Evolutionary conservation across 1,140 invertebrate species (phyloP).

Genomic region (Lepidostoma basale): DNA sequence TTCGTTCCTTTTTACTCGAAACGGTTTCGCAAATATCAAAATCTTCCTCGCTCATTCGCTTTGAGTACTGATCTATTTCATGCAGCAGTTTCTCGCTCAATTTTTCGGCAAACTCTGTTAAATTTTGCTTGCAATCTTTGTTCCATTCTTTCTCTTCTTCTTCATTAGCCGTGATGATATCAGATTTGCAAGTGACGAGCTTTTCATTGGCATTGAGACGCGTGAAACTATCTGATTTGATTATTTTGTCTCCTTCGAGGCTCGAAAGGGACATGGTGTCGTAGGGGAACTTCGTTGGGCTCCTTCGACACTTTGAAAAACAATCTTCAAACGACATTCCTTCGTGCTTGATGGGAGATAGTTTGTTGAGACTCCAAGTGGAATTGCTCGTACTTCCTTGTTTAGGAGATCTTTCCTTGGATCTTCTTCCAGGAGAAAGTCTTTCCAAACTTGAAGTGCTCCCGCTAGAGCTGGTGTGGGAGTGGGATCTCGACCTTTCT

Average conservation of each 20-base stretch:
- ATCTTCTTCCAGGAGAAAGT: conserved; percentile 58
- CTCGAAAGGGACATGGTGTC: conserved; percentile 60
- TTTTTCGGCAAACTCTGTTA: conserved; percentile 80
- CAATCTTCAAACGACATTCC: conserved; percentile 59
- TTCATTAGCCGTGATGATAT: conserved; percentile 58
- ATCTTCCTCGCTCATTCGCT: conserved; percentile 60
- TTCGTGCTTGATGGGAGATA: conserved; percentile 59
- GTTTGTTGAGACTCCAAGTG: conserved; percentile 59
- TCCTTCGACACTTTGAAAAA: conserved; percentile 55
- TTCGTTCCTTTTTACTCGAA: conserved; percentile 12
- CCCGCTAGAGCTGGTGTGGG: conserved; percentile 60
- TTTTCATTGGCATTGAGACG: conserved; percentile 58
- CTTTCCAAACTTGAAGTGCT: conserved; percentile 60
- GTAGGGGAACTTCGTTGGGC: conserved; percentile 57
- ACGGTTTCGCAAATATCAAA: conserved; percentile 57
- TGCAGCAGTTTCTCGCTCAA: conserved; percentile 73
- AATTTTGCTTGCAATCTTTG: conserved; percentile 69
- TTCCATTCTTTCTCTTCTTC: conserved; percentile 63
- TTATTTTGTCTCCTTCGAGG: conserved; percentile 60
- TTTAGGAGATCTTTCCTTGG: conserved; percentile 60
- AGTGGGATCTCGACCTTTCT: conserved; percentile 59
- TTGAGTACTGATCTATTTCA: conserved; percentile 74
- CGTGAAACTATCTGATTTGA: conserved; percentile 61
- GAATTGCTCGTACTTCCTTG: conserved; percentile 60
- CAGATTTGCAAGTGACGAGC: conserved; percentile 59